Conservation (phyloP, 2,113 vertebrate species). For the Trogon melanurus region DNA sequence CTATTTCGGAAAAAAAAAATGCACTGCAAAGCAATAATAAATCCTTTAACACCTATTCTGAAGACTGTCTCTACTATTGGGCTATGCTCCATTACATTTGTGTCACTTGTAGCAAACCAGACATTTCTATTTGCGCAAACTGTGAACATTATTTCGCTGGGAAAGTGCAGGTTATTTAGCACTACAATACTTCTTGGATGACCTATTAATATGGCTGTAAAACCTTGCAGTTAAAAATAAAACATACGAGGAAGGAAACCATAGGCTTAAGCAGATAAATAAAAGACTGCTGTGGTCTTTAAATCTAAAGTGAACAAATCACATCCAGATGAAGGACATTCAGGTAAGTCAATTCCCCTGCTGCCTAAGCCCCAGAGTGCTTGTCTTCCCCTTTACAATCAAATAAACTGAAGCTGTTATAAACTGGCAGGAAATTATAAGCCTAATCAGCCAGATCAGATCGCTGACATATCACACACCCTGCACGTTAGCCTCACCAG, state of each 20-base stretch:
- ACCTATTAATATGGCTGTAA: background rate
- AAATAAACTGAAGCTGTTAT: background rate
- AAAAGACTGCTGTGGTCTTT: background rate
- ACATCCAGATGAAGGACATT: background rate
- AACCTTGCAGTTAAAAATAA: slow-evolving; percentile 15
- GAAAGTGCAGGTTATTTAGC: background rate
- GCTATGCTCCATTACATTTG: slow-evolving; percentile 11
- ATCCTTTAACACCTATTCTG: slow-evolving; percentile 33
- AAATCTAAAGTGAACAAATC: background rate
- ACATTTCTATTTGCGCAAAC: background rate
- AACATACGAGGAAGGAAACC: background rate
- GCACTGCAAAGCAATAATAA: slow-evolving; percentile 45
- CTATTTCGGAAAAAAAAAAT: slow-evolving; percentile 37
- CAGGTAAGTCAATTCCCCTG: background rate
- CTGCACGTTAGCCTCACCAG: background rate
- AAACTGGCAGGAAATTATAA: slow-evolving; percentile 10
- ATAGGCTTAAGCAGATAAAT: background rate
- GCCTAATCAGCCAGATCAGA: background rate
- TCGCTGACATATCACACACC: background rate
- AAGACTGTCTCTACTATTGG: background rate
- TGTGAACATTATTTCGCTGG: background rate
- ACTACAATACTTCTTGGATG: background rate
- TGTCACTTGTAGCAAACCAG: background rate
- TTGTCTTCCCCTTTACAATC: background rate
- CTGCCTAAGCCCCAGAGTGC: background rate